A percentile compares a stretch with the other conserved stretches of the same genome.
Conservation (phyloP, 2,888 invertebrate genomes). For the Apotomis turbidana region DNA sequence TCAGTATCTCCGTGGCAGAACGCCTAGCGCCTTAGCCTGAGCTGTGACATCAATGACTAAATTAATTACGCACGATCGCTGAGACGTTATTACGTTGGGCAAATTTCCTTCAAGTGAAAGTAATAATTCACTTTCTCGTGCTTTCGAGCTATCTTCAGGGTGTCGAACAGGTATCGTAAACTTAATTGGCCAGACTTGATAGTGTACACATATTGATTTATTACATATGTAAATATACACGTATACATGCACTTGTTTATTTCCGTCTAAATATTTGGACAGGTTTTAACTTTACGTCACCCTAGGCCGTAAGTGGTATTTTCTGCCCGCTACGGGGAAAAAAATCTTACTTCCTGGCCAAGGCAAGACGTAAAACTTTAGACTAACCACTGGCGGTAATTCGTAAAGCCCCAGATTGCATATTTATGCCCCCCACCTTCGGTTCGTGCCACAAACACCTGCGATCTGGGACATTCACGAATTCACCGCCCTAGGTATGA, state of each 20-base stretch:
- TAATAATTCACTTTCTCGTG: slow-evolving; percentile 42
- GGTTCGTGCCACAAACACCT: no score
- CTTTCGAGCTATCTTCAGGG: slow-evolving; percentile 41
- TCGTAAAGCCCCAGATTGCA: no score
- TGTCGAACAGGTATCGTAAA: slow-evolving; percentile 35
- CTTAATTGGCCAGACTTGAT: slow-evolving; percentile 33
- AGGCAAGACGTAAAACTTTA: no score
- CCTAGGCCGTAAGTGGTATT: no score
- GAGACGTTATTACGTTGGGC: slow-evolving; percentile 37
- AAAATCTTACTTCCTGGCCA: no score
- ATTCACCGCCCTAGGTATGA: no score
- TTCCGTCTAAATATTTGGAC: not conserved
- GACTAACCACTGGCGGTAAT: no score
- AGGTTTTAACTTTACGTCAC: not conserved
- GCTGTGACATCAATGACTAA: slow-evolving; percentile 35
- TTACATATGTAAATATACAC: slow-evolving; percentile 29
- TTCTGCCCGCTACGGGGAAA: no score
- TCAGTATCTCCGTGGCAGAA: not conserved
- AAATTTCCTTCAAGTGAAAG: slow-evolving; percentile 42
- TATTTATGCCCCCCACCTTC: no score
- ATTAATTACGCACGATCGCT: slow-evolving; percentile 41
- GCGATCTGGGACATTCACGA: no score
- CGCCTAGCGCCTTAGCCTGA: slow-evolving; percentile 13
- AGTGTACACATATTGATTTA: slow-evolving; percentile 33
- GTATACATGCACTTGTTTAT: not conserved